Evolutionary conservation across 1,140 invertebrate genomes (phyloP), one percentile per base, ranked within the genome.

Genomic region (Cydia pomonella): DNA sequence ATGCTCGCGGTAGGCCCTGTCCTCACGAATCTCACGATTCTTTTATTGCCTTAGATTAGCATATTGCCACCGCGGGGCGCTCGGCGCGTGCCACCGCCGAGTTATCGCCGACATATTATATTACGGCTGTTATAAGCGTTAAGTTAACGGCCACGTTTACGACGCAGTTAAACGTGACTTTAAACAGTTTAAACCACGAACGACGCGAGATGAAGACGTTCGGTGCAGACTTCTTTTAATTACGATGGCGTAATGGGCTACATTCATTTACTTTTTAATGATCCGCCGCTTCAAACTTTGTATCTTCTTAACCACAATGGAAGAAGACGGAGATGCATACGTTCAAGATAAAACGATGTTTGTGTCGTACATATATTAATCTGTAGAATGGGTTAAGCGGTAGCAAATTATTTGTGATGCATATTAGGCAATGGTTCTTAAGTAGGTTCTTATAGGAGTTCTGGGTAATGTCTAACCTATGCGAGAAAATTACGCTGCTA

Each of bases 1-100:
- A n/a, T 50, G 1, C 47, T n/a, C 16, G 16, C 44, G 16, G 44
- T 47, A 47, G 44, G 3, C 13, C 44, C 44, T 5, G 4, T 18
- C 1, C 47, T 18, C 47, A 50, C 64, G 13, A 33, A 27, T 18
- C 63, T 7, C 63, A 29, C 64, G 63, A 64, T 64, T 33, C 63
- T 13, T 64, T 64, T 41, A 69, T 69, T 33, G 64, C 64, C 29
- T 29, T 2, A 18, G 16, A 69, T 69, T 69, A 69, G 64, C 64
- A 69, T 69, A 69, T 41, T 66, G 27, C 23, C 64, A 27, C 29
- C 29, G 27, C 29, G 64, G 23, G 27, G 16, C 25, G 62, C 62
- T 27, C 27, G 12, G 25, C 64, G 64, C 64, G 23, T 33, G 64
- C 27, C 23, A 18, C 64, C 33, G 13, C 27, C 64, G 27, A 69